Base-by-base conservation (phyloP, 37 sponge, comb jelly and placozoan species). In the Oopsacas minuta region DNA sequence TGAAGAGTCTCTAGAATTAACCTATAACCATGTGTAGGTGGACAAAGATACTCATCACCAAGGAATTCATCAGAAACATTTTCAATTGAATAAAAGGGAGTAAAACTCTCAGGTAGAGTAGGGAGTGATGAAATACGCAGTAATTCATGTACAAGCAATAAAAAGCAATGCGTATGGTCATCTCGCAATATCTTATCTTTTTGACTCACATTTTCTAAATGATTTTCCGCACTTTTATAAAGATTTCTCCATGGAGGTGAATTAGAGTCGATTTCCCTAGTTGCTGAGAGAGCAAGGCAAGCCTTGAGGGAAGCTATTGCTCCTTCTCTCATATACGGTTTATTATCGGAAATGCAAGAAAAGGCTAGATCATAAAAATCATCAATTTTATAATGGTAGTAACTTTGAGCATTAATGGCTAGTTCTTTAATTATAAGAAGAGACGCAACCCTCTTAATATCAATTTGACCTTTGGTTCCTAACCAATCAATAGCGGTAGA, bases 281-380 rank as follows among this genome's bases (percentile, higher is more conserved):
- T 89, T 36, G 97, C 92, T 32, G 89, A 87, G 38, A 94, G 91
- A 0, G 86, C 69, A 37, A 96, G 88, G 75, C 94, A 96, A 3
- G 97, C 97, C 46, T 91, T 86, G 87, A 96, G 85, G 1, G 93
- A 92, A 0, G 88, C 89, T 32, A 94, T 89, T 23, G 97, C 91
- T 23, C 81, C 81, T 81, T 94, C 94, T 34, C 97, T 69, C 36
- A 96, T 96, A 69, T 88, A 52, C 30, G 87, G 87, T 93, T 91
- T 52, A 28, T 23, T 69, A 83, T 23, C 36, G 5, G 53, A 22
- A 36, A 49, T 61, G 75, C 75, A 61, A n/a, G 75, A 61, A n/a
- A 61, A 61, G 7, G 17, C 22, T 32, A 61, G 20, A 61, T 61
- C 75, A 61, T 61, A 61, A 61, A 61, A 61, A n/a, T 61, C 75